Evolutionary conservation across 2,797 vertebrate genomes (phyloP), one percentile per base, ranked within the genome.

Genomic region (Valencia hispanica): DNA sequence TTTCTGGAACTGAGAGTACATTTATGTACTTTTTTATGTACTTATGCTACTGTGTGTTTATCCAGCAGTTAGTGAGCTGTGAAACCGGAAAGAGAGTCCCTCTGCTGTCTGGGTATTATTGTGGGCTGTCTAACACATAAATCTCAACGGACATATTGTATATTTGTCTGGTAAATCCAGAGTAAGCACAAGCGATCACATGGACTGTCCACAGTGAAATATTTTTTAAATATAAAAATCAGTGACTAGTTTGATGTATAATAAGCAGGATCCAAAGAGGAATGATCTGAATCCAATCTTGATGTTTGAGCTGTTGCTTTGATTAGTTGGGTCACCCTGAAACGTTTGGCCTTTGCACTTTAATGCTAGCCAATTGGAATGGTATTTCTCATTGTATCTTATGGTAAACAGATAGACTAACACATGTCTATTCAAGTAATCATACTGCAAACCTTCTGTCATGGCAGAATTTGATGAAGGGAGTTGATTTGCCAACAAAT

Each of bases 41-140:
- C 71, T 45, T 51, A 45, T 79, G 72, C 75, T 71, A 59, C 74
- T 36, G 39, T 70, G 70, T 86, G 84, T 88, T 86, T 86, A 84
- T 84, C 71, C 69, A 70, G 51, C 41, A 22, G 80, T 83, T 57
- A 82, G 69, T 86, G 81, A 73, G 61, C 74, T 82, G 74, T 77
- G 81, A 73, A 81, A 75, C 25, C 74, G 36, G 57, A 65, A 75
- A 74, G 77, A 84, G 80, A 30, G 48, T 77, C 78, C 73, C 10
- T 11, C 27, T 5, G 9, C 79, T 50, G 70, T 53, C 27, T 30
- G n/a, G 12, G 73, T 55, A 69, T 77, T 73, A 41, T 80, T 70
- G 59, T 77, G 34, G 55, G 5, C 15, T 75, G 32, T 72, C 74
- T 77, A 63, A 81, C 79, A 70, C 65, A 70, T 68, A 45, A 72